These are phyloP conservation scores for Psittacus erithacus DNA, from an alignment of 2,113 vertebrate genomes.

Conservation along the genomic window DNA sequence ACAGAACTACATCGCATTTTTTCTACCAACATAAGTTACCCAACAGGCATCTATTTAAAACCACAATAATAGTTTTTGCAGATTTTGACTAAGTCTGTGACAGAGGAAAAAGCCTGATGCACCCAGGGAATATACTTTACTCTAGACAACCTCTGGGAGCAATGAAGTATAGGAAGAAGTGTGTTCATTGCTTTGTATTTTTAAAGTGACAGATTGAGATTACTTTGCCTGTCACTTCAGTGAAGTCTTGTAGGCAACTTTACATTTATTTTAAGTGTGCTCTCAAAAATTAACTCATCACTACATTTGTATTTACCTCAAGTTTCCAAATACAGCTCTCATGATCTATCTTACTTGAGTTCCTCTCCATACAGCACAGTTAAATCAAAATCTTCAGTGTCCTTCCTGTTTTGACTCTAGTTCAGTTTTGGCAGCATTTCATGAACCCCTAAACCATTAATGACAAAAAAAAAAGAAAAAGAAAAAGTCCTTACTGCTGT, in stretches of 20 bases:
- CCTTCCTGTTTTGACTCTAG: background rate
- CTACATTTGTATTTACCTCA: background rate
- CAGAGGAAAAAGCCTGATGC: background rate
- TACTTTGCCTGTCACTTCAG: background rate
- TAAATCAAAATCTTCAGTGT: background rate
- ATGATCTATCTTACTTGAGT: background rate
- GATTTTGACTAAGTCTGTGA: background rate
- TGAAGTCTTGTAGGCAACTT: background rate
- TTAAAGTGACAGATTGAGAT: background rate
- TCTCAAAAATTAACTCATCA: background rate
- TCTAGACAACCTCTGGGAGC: background rate
- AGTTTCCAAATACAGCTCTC: background rate
- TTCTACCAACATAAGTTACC: background rate
- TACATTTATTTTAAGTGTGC: background rate
- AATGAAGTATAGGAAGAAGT: background rate
- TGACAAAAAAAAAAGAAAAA: background rate
- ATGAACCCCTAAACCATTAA: background rate
- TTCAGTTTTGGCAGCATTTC: background rate
- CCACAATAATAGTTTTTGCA: background rate
- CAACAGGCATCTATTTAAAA: background rate
- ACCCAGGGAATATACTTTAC: background rate
- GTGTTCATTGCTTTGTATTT: background rate
- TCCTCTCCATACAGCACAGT: background rate
- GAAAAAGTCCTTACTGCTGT: background rate
- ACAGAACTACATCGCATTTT: background rate